Evolutionary conservation across 1,140 invertebrate species (phyloP).

Genomic region (Trypoxylus dichotomus): DNA sequence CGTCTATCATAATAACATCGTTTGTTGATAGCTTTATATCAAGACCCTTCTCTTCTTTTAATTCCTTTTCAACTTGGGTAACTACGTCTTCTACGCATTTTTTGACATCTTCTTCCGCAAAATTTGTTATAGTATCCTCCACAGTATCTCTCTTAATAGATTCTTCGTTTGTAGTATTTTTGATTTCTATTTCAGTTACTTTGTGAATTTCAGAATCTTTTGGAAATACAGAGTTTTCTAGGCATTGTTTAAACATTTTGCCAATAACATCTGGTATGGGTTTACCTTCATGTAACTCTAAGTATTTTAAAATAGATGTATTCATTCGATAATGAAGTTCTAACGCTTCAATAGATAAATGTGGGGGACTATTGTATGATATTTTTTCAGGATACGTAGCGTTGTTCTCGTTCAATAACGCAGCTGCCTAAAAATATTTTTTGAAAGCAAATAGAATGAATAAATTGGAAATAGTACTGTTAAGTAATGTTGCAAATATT

Average conservation of each 20-base stretch:
- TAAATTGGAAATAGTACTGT: slow-evolving; percentile 55
- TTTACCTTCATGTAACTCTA: slow-evolving; percentile 68
- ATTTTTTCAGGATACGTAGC: slow-evolving; percentile 87
- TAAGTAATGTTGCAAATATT: slow-evolving; percentile 79
- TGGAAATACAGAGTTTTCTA: slow-evolving; percentile 40
- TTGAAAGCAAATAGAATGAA: slow-evolving; percentile 5
- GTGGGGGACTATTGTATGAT: slow-evolving; percentile 78
- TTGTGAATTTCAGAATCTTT: slow-evolving; percentile 13
- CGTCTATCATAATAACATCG: slow-evolving; percentile 48
- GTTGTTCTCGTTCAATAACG: slow-evolving; percentile 75
- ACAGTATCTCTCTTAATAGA: slow-evolving; percentile 11
- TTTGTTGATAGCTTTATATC: slow-evolving; percentile 25
- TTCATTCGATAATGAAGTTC: slow-evolving; percentile 85
- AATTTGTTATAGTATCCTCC: not conserved
- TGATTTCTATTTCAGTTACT: slow-evolving; percentile 9
- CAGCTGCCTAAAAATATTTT: slow-evolving; percentile 60
- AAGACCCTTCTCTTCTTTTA: slow-evolving; percentile 20
- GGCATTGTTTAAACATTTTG: slow-evolving; percentile 50
- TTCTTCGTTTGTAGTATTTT: not conserved
- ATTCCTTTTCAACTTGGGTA: slow-evolving; percentile 35
- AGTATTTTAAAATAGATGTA: slow-evolving; percentile 81
- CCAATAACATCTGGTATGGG: slow-evolving; percentile 44
- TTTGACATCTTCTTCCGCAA: slow-evolving; percentile 32
- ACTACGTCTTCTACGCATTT: slow-evolving; percentile 41
- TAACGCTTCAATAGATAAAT: slow-evolving; percentile 85